phyloP scores from a whole-genome alignment of 2,113 vertebrate species.

The Saccopteryx bilineata region DNA sequence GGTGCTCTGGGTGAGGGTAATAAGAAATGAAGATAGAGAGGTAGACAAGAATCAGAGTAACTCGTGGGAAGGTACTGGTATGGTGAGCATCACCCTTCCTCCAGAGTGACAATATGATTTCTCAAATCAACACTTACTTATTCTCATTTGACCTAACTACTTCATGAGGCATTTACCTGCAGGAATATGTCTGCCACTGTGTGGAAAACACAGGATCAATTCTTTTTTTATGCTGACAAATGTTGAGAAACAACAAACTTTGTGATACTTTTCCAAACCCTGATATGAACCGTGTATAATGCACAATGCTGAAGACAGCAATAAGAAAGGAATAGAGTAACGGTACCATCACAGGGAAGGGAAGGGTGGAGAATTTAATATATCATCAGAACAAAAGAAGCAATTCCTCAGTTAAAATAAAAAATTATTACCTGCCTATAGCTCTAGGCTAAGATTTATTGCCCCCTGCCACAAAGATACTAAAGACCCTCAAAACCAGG shows the following conservation, averaged over 20 bases:
- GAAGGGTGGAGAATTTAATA: background rate
- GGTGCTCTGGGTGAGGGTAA: background rate
- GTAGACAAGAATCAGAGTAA: background rate
- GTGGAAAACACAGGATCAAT: background rate
- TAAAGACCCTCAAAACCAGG: background rate
- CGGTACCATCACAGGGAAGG: background rate
- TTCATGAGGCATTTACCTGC: background rate
- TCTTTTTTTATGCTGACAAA: background rate
- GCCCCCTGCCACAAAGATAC: background rate
- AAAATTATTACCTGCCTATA: background rate
- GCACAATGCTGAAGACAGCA: background rate
- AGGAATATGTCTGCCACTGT: background rate
- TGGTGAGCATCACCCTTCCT: background rate
- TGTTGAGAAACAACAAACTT: background rate
- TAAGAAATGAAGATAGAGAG: background rate
- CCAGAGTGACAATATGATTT: background rate
- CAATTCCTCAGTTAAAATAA: background rate
- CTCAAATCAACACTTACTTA: background rate
- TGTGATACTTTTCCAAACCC: background rate
- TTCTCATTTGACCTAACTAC: background rate
- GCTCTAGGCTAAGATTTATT: background rate
- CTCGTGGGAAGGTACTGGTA: too few species aligned
- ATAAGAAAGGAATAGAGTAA: constrained; percentile 8
- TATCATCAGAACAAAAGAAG: background rate
- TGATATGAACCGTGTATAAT: background rate